Evolutionary conservation across 2,888 invertebrate genomes (phyloP), one percentile per base, ranked within the genome.

Genomic region (Dysmachus trigonus): DNA sequence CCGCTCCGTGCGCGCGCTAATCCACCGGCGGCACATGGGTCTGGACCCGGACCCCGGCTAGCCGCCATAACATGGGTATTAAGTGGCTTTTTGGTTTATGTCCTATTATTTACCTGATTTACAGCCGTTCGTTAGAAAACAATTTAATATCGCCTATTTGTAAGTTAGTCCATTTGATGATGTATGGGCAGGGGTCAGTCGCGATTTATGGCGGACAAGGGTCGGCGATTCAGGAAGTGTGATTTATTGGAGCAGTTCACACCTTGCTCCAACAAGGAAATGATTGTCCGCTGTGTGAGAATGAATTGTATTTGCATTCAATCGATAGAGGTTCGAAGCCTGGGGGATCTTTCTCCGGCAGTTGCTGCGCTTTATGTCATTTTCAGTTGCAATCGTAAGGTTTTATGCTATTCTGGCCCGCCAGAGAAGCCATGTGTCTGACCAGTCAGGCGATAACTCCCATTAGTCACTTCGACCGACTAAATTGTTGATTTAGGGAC

Each of bases 71-170:
- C 72, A 83, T 33, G 30, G 27, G 72, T 83, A 83, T 83, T 83
- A 82, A 83, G 83, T 72, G 72, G 72, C 83, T 41, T 83, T 72
- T 83, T 83, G 41, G 71, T 72, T 72, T 72, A 41, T 83, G 83
- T 72, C 41, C 83, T 38, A 83, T 83, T 83, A 83, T 83, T 83
- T 72, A 83, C 72, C 18, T 72, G 83, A 83, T 83, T 83, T 83
- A 83, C 72, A 27, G 41, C 72, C 22, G 47, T 72, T 83, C 83
- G 72, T 72, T 72, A 31, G 41, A 83, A 72, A 83, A 83, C 83
- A 72, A 72, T 83, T 83, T 72, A 72, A 83, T 83, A 83, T 72
- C 47, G 83, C 83, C 41, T 72, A 83, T 83, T 83, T 71, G 72
- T 83, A 72, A 71, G 83, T 72, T 83, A 72, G 27, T 83, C 71